Evolutionary conservation across 2,888 invertebrate genomes (phyloP), one percentile per base, ranked within the genome.

Genomic region (Oconnorella tubifera): DNA sequence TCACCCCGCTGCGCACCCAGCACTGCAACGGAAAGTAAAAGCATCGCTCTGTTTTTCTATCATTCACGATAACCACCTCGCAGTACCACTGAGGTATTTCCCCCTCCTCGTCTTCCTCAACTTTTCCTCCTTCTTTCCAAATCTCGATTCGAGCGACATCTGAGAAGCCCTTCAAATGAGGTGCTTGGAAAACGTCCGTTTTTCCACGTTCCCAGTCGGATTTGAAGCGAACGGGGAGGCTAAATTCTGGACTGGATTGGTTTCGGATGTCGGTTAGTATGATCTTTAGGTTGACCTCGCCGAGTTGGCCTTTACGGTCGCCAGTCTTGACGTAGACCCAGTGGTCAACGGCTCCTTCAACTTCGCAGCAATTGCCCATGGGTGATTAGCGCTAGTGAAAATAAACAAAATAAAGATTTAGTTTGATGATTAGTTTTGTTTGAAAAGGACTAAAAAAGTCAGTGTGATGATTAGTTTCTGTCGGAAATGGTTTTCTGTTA

Each of bases 261-360:
- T 78, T 81, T 2, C 72, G 65, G 28, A 75, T 75, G 67, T 83
- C 83, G 51, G 79, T 75, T 2, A 84, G 69, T 23, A 75, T 71
- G 2, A 83, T 72, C 67, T 74, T 76, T 2, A 84, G 78, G 60
- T 81, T 81, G 29, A 83, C 82, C 66, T 83, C 82, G 0, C 81
- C 81, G 0, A 82, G 81, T 1, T 80, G 81, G 25, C 76, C 74
- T 65, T 77, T 78, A 33, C 76, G 75, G 70, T 84, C 83, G 0
- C 83, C 83, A 0, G 84, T 84, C 49, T 76, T 76, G 3, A 84
- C 82, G 64, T 79, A 78, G 3, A 83, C 74, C 67, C 72, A 71
- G 64, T 74, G 70, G 60, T 73, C 70, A 6, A 73, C 66, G 10
- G 72, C 73, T 25, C 73, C 73, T 49, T 73, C 66, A 33, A 73